Evolutionary conservation across 2,888 invertebrate species (phyloP), one percentile per base, ranked within the genome.

Genomic region (Polietes domitor): DNA sequence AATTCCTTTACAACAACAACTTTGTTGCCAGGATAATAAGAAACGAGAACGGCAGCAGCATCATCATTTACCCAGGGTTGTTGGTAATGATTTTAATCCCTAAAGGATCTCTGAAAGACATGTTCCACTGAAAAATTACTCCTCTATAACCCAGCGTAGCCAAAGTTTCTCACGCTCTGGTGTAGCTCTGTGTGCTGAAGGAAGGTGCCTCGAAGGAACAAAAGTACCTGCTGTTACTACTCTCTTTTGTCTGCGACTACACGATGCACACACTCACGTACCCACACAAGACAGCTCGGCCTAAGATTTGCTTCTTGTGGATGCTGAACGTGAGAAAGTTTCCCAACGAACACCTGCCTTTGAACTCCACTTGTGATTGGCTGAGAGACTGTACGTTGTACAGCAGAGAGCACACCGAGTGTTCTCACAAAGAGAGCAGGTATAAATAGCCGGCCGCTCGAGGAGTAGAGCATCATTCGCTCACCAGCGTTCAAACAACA

Each of bases 111-210:
- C 63, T 19, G 9, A 68, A 53, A 81, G 74, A 85, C 85, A 87
- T 77, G 85, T 79, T 80, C 70, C 73, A 17, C 24, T 47, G 12
- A 41, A 74, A 75, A 78, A 82, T 71, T 79, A 75, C 65, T 81
- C 37, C 37, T 37, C 37, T 10, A 37, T 80, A 86, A 82, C 71
- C 79, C 84, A 83, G 65, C 85, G 75, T 77, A 75, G 19, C 55
- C 63, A 75, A 78, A 85, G 87, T 87, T 90, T 90, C 90, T 88
- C 90, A 90, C 90, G 90, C 88, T 89, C 86, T 86, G 83, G 43
- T 80, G 73, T 68, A 6, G 12, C 9, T 43, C 24, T 24, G 24
- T 3, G 6, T 76, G n/a, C 61, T n/a, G n/a, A n/a, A n/a, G n/a
- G n/a, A n/a, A n/a, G 80, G 72, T 80, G 63, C 50, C 70, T 17